Conservation (phyloP, 2,113 vertebrate genomes). For the Otocyon megalotis region DNA sequence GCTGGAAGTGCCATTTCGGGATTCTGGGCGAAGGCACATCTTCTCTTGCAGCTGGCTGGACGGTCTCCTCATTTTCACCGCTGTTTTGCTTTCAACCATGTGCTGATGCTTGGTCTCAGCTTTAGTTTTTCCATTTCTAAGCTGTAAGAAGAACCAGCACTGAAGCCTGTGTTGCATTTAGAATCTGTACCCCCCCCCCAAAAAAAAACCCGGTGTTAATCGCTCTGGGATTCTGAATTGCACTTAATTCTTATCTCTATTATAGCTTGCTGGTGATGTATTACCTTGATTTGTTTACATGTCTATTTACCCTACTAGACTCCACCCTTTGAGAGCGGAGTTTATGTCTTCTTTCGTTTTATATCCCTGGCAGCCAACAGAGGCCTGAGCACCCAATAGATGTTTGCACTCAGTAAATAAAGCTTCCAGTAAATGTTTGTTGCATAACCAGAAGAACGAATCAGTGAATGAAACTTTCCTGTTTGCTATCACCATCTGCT, state of each 20-base stretch:
- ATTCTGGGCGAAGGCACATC: constrained; percentile 30
- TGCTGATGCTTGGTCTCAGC: not conserved
- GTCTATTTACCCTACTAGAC: constrained; percentile 65
- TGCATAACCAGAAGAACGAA: constrained; percentile 50
- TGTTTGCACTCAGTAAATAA: constrained; percentile 70
- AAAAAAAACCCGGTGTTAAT: constrained; percentile 2
- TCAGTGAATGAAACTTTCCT: constrained; percentile 68
- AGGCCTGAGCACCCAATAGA: constrained; percentile 61
- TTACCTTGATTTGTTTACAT: constrained; percentile 72
- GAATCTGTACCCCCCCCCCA: not conserved
- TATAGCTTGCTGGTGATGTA: constrained; percentile 44
- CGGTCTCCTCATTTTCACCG: not conserved
- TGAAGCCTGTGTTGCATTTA: not conserved
- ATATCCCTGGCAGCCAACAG: constrained; percentile 53
- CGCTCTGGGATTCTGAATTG: constrained; percentile 57
- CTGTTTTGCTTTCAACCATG: constrained; percentile 18
- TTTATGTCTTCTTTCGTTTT: constrained; percentile 71
- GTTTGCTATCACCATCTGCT: constrained; percentile 75
- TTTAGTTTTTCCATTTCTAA: not conserved
- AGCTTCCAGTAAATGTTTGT: constrained; percentile 67
- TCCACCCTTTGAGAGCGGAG: constrained; percentile 51
- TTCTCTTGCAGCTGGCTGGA: constrained; percentile 22
- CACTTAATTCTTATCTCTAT: constrained; percentile 74
- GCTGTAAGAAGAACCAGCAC: not conserved
- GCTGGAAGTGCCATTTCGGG: constrained; percentile 49